phyloP scores from a whole-genome alignment of 1,140 invertebrate species.

The Galleria mellonella region DNA sequence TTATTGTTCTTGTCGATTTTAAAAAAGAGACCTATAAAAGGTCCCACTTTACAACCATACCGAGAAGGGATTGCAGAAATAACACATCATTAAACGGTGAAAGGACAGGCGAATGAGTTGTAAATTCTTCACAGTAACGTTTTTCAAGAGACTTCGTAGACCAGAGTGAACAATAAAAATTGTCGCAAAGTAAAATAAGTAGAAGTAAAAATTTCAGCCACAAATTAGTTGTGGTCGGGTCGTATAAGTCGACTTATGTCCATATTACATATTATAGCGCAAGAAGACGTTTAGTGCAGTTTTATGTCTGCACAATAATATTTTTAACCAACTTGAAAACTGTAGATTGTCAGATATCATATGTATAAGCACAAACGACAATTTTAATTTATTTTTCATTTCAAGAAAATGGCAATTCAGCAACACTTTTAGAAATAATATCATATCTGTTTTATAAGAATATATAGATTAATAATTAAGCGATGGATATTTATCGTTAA shows the following conservation, averaged over 20 bases:
- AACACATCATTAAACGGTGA: slow-evolving; percentile 28
- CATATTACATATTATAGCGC: slow-evolving; percentile 14
- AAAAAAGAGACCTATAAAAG: slow-evolving; percentile 22
- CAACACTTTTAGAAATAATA: too few species aligned
- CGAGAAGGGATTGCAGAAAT: slow-evolving; percentile 17
- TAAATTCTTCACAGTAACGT: slow-evolving; percentile 24
- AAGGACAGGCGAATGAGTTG: slow-evolving; percentile 27
- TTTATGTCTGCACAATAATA: too few species aligned
- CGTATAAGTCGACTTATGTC: slow-evolving; percentile 1
- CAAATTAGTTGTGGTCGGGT: slow-evolving; percentile 5
- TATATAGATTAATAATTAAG: too few species aligned
- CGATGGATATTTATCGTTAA: too few species aligned
- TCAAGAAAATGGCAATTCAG: too few species aligned
- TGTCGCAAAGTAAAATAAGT: neutral
- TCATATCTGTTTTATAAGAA: too few species aligned
- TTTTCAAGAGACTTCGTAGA: slow-evolving; percentile 8
- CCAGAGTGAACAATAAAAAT: slow-evolving; percentile 4
- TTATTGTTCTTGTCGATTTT: slow-evolving; percentile 3
- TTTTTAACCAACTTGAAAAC: too few species aligned
- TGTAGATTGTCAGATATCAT: too few species aligned
- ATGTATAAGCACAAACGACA: too few species aligned
- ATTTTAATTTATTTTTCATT: too few species aligned
- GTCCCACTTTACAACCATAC: slow-evolving; percentile 20
- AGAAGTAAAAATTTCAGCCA: neutral
- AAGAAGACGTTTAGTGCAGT: neutral